These are phyloP conservation scores for Thereva nobilitata DNA, from an alignment of 2,888 invertebrate species.

Conservation along the genomic window DNA sequence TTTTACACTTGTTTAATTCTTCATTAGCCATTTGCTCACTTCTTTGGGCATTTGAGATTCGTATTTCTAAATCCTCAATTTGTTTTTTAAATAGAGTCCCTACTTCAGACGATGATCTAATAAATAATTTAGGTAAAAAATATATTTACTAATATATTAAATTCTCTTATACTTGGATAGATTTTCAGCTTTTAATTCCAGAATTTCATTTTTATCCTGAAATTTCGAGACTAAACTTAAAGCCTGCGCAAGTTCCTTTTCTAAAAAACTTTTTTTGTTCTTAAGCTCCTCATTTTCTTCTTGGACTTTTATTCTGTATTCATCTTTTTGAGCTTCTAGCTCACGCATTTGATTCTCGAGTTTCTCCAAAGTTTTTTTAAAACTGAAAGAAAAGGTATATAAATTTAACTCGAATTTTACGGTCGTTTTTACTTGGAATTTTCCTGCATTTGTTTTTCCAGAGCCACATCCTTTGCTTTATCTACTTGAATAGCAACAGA, in stretches of 20 bases:
- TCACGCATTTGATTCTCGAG: constrained; percentile 43
- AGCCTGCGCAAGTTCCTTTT: constrained; percentile 74
- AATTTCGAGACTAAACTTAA: constrained; percentile 70
- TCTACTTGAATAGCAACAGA: constrained; percentile 80
- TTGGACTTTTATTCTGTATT: constrained; percentile 50
- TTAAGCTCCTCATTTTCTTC: constrained; percentile 53
- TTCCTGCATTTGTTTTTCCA: constrained; percentile 67
- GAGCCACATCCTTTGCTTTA: constrained; percentile 72
- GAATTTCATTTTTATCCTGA: constrained; percentile 66
- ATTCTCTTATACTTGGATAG: constrained; percentile 47
- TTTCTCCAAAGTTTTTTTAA: background rate
- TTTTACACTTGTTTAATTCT: constrained; percentile 58
- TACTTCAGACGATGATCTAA: constrained; percentile 56
- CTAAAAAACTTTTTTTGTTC: constrained; percentile 65
- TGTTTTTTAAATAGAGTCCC: constrained; percentile 55
- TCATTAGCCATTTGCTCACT: constrained; percentile 55
- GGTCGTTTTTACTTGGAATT: constrained; percentile 60
- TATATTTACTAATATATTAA: background rate
- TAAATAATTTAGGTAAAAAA: constrained; percentile 43
- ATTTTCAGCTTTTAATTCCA: constrained; percentile 61
- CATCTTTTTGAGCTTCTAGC: constrained; percentile 49
- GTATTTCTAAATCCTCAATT: constrained; percentile 56
- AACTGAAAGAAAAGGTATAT: constrained; percentile 1
- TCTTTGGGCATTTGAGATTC: constrained; percentile 50
- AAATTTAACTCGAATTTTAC: constrained; percentile 44